A percentile compares a stretch with the other conserved stretches of the same genome.
phyloP scores from a whole-genome alignment of 2,888 invertebrate species.

The Diogma glabrata region DNA sequence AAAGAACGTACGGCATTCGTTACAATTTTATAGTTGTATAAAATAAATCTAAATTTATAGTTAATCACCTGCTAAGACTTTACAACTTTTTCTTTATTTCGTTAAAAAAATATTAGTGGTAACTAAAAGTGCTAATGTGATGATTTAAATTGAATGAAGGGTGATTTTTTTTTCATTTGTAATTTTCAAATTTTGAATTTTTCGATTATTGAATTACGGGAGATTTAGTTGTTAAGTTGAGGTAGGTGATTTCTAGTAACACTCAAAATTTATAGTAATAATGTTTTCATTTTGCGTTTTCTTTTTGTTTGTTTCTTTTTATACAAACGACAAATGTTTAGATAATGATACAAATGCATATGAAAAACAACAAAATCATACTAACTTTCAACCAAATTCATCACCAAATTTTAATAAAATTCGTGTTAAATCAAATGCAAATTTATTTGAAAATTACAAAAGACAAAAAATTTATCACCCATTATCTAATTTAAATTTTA shows the following conservation, averaged over 20 bases:
- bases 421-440: constrained; percentile 19
- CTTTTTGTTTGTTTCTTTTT: constrained; percentile 7
- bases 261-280: too few relatives aligned
- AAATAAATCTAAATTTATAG: too few relatives aligned
- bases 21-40: too few relatives aligned
- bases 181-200: constrained; percentile 8
- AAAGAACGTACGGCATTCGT: too few relatives aligned
- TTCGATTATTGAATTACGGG: too few relatives aligned
- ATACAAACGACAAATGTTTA: not conserved
- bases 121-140: too few relatives aligned
- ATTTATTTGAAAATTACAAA: constrained; percentile 16
- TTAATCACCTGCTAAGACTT: constrained; percentile 10
- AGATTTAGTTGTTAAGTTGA: constrained; percentile 18
- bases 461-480: constrained; percentile 4
- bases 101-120: too few relatives aligned
- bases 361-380: too few relatives aligned
- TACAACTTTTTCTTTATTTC: constrained; percentile 9
- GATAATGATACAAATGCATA: too few relatives aligned
- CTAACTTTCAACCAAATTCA: not conserved
- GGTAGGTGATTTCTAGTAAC: constrained; percentile 19
- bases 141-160: too few relatives aligned
- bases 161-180: constrained; percentile 7
- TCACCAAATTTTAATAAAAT: constrained; percentile 15
- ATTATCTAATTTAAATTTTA: constrained; percentile 5
- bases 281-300: constrained; percentile 10